phyloP scores from a whole-genome alignment of 2,888 invertebrate species.

The Muschampia plurimacula region DNA sequence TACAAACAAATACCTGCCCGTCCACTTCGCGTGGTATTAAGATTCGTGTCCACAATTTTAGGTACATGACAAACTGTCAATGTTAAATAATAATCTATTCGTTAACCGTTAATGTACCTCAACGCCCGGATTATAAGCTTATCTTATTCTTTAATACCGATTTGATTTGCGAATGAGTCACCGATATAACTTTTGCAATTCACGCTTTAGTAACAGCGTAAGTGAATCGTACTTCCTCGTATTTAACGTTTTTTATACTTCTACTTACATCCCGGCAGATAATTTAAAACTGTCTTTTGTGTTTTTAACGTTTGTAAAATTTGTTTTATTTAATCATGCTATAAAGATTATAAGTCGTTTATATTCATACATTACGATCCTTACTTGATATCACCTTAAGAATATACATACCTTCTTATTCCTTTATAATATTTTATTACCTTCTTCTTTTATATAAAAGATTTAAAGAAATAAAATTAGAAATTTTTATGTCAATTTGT shows the following conservation, averaged over 20 bases:
- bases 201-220: constrained; percentile 14
- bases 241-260: not conserved
- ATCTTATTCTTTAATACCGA: constrained; percentile 25
- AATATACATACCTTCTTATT: not conserved
- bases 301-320: not conserved
- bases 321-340: not conserved
- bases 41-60: constrained; percentile 17
- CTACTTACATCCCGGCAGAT: not conserved
- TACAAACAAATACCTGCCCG: not conserved
- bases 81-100: constrained; percentile 22
- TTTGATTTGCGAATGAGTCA: constrained; percentile 18
- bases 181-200: constrained; percentile 10
- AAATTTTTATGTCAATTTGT: no score
- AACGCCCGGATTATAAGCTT: constrained; percentile 24
- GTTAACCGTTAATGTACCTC: constrained; percentile 12
- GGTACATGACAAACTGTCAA: constrained; percentile 29
- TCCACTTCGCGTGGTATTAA: constrained; percentile 9
- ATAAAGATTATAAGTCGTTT: not conserved
- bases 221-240: constrained; percentile 18
- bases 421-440: no score
- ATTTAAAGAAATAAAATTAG: not conserved
- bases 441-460: not conserved
- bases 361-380: not conserved
- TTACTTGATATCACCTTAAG: not conserved
- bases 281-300: not conserved